Evolutionary conservation across 2,113 vertebrate species (phyloP).

Genomic region (Rhinoptilus africanus): DNA sequence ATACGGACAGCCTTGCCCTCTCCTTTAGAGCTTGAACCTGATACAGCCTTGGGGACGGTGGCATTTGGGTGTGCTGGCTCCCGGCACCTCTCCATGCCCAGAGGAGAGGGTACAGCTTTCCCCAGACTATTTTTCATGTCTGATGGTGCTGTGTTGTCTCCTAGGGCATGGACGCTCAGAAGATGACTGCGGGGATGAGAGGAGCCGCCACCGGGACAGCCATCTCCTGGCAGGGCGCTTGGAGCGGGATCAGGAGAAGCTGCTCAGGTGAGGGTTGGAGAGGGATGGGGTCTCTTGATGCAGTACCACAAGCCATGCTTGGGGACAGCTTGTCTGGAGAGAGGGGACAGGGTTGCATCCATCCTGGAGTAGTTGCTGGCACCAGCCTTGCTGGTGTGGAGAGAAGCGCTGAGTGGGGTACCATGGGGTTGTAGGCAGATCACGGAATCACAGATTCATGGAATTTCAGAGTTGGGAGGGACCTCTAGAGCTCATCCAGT

Average conservation of each 20-base stretch:
- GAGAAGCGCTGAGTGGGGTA: neutral
- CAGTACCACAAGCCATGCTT: neutral
- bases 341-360: neutral
- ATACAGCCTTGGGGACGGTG: neutral
- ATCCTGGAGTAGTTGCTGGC: neutral
- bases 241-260: slow-evolving; percentile 92
- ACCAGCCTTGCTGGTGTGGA: neutral
- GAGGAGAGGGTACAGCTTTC: neutral
- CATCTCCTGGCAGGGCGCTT: slow-evolving; percentile 84
- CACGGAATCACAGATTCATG: neutral
- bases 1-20: neutral
- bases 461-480: no score
- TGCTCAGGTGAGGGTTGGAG: slow-evolving; percentile 81
- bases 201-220: slow-evolving; percentile 82
- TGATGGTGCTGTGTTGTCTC: neutral
- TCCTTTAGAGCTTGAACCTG: neutral
- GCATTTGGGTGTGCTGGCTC: neutral
- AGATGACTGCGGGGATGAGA: slow-evolving; percentile 86
- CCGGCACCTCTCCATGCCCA: neutral
- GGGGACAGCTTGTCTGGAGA: neutral
- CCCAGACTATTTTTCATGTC: fast-evolving
- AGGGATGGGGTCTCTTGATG: neutral
- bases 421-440: fast-evolving
- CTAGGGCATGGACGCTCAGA: slow-evolving; percentile 74
- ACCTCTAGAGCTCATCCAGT: no score